Evolutionary conservation across 2,888 invertebrate species (phyloP).

Genomic region (Drosophila acutilabella): DNA sequence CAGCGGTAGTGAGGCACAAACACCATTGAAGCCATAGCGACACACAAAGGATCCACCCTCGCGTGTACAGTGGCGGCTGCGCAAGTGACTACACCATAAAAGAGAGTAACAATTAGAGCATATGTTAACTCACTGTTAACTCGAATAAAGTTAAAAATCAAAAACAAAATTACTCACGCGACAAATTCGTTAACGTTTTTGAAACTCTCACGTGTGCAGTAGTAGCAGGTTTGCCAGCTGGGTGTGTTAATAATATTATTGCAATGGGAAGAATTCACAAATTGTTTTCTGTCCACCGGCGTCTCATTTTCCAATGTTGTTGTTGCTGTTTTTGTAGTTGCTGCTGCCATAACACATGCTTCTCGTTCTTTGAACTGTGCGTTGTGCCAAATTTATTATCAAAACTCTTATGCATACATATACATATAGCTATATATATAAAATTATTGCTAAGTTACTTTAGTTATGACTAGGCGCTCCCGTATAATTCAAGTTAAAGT

Average conservation of each 20-base stretch:
- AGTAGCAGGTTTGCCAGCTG: conserved; percentile 88
- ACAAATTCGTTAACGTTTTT: conserved; percentile 87
- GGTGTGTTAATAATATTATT: conserved; percentile 23
- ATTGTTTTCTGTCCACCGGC: conserved; percentile 50
- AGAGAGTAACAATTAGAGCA: background rate
- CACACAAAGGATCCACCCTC: conserved; percentile 95
- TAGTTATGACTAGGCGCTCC: conserved; percentile 6
- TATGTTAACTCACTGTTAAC: background rate
- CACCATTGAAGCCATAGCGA: conserved; percentile 94
- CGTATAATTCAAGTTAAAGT: conserved; percentile 17
- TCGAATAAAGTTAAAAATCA: too few species aligned
- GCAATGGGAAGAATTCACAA: conserved; percentile 2
- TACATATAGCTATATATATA: background rate
- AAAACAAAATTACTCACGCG: conserved; percentile 85
- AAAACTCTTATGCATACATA: background rate
- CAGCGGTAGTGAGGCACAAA: conserved; percentile 94
- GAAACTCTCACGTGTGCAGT: conserved; percentile 87
- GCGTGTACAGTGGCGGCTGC: conserved; percentile 91
- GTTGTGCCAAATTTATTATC: conserved; percentile 7
- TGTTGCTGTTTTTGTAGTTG: conserved; percentile 36
- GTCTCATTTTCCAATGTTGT: conserved; percentile 16
- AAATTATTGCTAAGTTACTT: conserved; percentile 1
- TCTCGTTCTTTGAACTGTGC: conserved; percentile 27
- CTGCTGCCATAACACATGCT: conserved; percentile 76
- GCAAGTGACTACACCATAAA: conserved; percentile 88